These are phyloP conservation scores for Eupithecia tripunctaria DNA, from an alignment of 2,888 invertebrate genomes.

Conservation along the genomic window DNA sequence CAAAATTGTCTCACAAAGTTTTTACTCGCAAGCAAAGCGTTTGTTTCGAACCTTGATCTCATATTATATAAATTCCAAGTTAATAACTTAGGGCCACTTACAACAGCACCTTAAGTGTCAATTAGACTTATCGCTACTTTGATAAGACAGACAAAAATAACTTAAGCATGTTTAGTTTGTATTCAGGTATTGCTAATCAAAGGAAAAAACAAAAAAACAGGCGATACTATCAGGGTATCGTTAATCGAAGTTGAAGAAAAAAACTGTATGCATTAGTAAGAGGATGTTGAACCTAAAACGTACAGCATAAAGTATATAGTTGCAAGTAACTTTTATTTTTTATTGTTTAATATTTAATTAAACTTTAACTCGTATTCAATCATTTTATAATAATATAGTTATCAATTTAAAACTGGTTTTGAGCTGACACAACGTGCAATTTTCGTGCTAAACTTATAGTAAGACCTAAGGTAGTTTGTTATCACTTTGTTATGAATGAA, in stretches of 20 bases:
- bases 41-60: neutral
- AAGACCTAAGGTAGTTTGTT: neutral
- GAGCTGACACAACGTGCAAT: neutral
- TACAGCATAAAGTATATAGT: neutral
- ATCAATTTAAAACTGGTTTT: neutral
- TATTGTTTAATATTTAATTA: too few species aligned
- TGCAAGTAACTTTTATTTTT: neutral
- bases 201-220: neutral
- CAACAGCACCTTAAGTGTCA: neutral
- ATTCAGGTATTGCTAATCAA: neutral
- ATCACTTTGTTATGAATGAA: neutral
- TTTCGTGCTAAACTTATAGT: neutral
- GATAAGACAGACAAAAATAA: neutral
- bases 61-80: conserved; percentile 1
- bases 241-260: neutral
- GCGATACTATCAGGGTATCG: neutral
- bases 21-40: neutral
- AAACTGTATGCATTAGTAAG: neutral
- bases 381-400: neutral
- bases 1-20: neutral
- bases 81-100: neutral
- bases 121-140: neutral
- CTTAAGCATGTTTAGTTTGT: neutral
- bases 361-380: neutral
- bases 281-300: neutral